Percentiles rank a stretch among this genome's conserved stretches.
phyloP scores from a whole-genome alignment of 35 echinoderm and acorn worm species.

The Strongylocentrotus purpuratus region DNA sequence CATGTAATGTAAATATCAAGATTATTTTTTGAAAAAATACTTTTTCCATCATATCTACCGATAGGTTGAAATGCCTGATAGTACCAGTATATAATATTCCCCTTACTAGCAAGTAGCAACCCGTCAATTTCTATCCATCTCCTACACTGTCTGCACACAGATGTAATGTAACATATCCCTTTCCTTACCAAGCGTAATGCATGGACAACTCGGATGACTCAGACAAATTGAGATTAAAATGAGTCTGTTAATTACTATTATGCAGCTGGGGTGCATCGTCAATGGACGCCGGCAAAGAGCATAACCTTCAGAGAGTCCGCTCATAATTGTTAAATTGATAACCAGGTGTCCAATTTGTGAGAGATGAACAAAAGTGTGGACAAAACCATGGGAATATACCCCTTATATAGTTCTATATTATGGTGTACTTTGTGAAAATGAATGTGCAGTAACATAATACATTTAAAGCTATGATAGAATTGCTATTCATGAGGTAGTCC shows the following conservation, averaged over 20 bases:
- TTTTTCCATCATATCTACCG: too few species aligned
- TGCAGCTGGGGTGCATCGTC: background rate
- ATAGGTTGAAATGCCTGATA: too few species aligned
- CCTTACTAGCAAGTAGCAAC: too few species aligned
- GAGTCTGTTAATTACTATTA: background rate
- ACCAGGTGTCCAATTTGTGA: background rate
- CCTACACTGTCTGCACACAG: background rate
- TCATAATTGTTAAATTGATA: background rate
- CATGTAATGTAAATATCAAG: too few species aligned
- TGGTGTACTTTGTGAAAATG: too few species aligned
- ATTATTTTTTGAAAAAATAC: too few species aligned
- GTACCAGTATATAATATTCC: too few species aligned
- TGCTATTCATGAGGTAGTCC: too few species aligned
- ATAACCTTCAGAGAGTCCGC: background rate
- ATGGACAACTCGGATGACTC: background rate
- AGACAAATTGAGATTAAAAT: constrained; percentile 14
- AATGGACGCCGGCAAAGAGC: background rate
- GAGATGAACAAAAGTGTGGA: background rate
- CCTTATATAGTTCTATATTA: background rate
- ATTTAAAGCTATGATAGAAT: too few species aligned
- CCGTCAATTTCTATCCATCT: background rate
- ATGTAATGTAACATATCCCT: background rate
- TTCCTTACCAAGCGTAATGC: background rate
- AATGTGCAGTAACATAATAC: too few species aligned
- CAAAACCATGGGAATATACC: background rate